Percentiles rank a stretch among this genome's conserved stretches.
Conservation (phyloP, 2,888 invertebrate species). For the Allolobophora icterica region DNA sequence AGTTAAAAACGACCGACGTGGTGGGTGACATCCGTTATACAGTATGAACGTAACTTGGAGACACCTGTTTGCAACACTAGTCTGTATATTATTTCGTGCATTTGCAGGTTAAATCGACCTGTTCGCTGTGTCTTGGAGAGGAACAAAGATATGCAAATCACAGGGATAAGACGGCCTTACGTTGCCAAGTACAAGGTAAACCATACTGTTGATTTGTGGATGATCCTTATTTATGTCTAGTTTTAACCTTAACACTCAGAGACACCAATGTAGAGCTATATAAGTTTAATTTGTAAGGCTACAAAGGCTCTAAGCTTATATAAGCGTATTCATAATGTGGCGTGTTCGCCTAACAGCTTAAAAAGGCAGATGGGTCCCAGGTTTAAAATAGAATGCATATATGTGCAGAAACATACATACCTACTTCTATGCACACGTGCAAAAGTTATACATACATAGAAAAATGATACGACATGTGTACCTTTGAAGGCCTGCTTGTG, state of each 20-base stretch:
- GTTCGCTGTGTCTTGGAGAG: conserved; percentile 87
- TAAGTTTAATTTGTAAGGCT: not conserved
- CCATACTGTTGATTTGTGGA: conserved; percentile 31
- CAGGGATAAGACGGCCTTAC: conserved; percentile 88
- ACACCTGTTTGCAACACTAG: not conserved
- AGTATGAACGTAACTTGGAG: no score
- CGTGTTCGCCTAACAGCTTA: no score
- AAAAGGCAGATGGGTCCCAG: no score
- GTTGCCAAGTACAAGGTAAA: conserved; percentile 79
- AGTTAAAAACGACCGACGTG: no score
- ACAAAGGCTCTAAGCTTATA: not conserved
- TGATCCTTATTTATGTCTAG: no score
- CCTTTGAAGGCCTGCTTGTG: not conserved
- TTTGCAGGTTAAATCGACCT: conserved; percentile 77
- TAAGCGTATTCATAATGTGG: no score
- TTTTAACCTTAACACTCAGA: not conserved
- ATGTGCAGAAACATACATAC: no score
- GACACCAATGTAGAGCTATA: not conserved
- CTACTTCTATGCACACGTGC: no score
- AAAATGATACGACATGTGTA: not conserved
- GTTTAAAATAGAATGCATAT: no score
- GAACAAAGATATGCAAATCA: conserved; percentile 89
- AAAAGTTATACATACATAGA: not conserved
- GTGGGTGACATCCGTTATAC: no score
- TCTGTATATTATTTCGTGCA: not conserved